These are phyloP conservation scores for Bubo blakistoni DNA, from an alignment of 2,113 vertebrate genomes.

Conservation along the genomic window DNA sequence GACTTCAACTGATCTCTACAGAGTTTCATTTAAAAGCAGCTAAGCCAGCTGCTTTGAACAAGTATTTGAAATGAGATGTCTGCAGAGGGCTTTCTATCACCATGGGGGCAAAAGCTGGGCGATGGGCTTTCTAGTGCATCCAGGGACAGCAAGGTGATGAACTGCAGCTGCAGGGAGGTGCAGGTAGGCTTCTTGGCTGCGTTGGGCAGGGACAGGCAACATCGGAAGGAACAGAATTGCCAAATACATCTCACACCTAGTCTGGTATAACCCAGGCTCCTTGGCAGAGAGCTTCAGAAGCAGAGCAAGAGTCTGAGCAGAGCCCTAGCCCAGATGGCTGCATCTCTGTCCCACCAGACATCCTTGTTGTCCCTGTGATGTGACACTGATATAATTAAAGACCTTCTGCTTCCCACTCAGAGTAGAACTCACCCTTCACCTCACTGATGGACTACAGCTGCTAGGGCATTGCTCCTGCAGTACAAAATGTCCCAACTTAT, in stretches of 20 bases:
- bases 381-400: background rate
- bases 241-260: background rate
- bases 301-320: background rate
- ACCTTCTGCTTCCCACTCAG: background rate
- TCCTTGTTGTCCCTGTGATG: background rate
- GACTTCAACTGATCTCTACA: background rate
- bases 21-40: conserved; percentile 9
- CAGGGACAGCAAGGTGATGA: background rate
- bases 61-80: background rate
- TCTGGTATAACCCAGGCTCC: background rate
- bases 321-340: background rate
- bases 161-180: background rate
- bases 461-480: background rate
- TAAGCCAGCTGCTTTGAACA: background rate
- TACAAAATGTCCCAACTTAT: background rate
- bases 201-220: background rate
- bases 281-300: background rate
- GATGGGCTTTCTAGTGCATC: background rate
- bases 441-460: background rate
- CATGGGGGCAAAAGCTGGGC: background rate
- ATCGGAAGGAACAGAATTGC: background rate
- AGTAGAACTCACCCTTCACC: background rate
- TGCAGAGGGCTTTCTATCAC: background rate
- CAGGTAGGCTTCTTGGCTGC: background rate
- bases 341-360: background rate